Percentiles rank a stretch among this genome's conserved stretches.
Conservation (phyloP, 2,888 invertebrate genomes). For the Liopterus haemorrhoidalis region DNA sequence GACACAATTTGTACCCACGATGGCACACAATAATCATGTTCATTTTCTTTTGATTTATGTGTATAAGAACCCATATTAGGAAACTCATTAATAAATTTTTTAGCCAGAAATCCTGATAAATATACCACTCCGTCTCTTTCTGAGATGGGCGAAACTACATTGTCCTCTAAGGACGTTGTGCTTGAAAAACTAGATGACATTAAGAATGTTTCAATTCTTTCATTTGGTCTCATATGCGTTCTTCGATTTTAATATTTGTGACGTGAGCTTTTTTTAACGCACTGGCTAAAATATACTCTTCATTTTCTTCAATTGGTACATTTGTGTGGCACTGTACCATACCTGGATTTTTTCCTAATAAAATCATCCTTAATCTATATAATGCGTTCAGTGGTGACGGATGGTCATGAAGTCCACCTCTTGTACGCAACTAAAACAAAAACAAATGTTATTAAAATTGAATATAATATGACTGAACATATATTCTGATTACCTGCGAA, state of each 20-base stretch:
- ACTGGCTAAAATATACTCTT: constrained; percentile 20
- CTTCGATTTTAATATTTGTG: constrained; percentile 14
- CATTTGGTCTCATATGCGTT: constrained; percentile 3
- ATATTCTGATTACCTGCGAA: constrained; percentile 10
- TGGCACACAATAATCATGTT: constrained; percentile 20
- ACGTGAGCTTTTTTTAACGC: constrained; percentile 19
- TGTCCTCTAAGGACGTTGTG: neutral
- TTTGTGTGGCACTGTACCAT: constrained; percentile 20
- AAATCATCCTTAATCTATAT: constrained; percentile 25
- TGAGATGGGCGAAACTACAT: neutral
- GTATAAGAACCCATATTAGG: constrained; percentile 22
- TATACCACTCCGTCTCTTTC: constrained; percentile 20
- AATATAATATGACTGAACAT: neutral
- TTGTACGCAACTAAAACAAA: constrained; percentile 25
- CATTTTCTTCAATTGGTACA: constrained; percentile 3
- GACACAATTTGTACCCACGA: constrained; percentile 25
- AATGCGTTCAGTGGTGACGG: constrained; percentile 27
- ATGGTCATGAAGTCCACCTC: constrained; percentile 29
- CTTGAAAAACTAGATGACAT: constrained; percentile 1
- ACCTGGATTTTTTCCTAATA: constrained; percentile 28
- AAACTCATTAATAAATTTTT: constrained; percentile 15
- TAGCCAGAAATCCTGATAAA: constrained; percentile 25
- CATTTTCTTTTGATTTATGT: constrained; percentile 12
- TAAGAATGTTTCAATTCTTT: neutral
- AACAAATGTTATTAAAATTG: constrained; percentile 12